These are phyloP conservation scores for Zele albiditarsus DNA, from an alignment of 2,888 invertebrate species.

Conservation along the genomic window DNA sequence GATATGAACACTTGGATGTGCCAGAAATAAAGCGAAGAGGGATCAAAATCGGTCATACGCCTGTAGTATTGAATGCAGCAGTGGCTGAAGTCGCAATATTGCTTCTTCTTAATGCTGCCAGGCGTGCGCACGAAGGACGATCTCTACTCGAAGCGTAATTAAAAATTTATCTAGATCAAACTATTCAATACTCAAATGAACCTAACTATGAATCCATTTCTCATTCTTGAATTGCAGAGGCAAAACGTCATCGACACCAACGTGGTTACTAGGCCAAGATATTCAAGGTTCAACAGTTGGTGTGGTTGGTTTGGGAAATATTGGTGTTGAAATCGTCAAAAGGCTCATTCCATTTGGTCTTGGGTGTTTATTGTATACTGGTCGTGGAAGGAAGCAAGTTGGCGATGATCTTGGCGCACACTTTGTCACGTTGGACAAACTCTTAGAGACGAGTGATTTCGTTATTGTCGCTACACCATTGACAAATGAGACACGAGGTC, in stretches of 20 bases:
- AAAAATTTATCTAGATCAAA: background rate
- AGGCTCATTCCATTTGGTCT: conserved; percentile 85
- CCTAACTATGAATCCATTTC: conserved; percentile 35
- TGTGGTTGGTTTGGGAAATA: conserved; percentile 86
- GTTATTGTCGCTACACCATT: conserved; percentile 82
- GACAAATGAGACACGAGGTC: conserved; percentile 79
- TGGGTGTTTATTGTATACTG: conserved; percentile 82
- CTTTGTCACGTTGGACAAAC: conserved; percentile 79
- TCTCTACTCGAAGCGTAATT: conserved; percentile 77
- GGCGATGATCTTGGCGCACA: conserved; percentile 76
- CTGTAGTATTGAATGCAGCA: conserved; percentile 82
- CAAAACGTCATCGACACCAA: background rate
- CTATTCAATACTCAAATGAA: conserved; percentile 17
- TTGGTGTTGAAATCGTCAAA: conserved; percentile 84
- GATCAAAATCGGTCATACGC: conserved; percentile 87
- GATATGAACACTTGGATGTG: conserved; percentile 88
- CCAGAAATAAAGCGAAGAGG: conserved; percentile 81
- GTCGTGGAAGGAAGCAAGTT: conserved; percentile 73
- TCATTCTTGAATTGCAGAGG: background rate
- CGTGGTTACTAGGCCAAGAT: conserved; percentile 88
- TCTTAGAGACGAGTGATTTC: conserved; percentile 83
- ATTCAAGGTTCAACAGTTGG: conserved; percentile 87
- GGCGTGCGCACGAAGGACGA: conserved; percentile 86
- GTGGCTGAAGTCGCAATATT: conserved; percentile 90
- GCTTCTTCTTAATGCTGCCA: conserved; percentile 82